A percentile compares a stretch with the other conserved stretches of the same genome.
Evolutionary conservation across 2,888 invertebrate species (phyloP).

Genomic region (Stenolophus ochropezus): DNA sequence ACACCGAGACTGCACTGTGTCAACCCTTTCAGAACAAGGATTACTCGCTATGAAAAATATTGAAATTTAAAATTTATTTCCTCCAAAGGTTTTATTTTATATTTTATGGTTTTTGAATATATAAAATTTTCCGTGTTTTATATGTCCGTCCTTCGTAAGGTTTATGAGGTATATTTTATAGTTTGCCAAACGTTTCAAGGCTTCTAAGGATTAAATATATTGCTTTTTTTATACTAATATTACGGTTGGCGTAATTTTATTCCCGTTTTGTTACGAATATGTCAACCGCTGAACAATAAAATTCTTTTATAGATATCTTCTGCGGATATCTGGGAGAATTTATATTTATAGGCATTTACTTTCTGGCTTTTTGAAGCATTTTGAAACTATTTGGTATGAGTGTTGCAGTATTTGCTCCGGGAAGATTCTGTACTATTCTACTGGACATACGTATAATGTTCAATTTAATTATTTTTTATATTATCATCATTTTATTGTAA

Average conservation of each 20-base stretch:
- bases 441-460: no score
- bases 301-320: not conserved
- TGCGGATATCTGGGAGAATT: not conserved
- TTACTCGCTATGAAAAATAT: slow-evolving; percentile 53
- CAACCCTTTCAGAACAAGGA: not conserved
- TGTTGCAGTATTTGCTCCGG: not conserved
- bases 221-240: slow-evolving; percentile 15
- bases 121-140: slow-evolving; percentile 50
- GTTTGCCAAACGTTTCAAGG: slow-evolving; percentile 35
- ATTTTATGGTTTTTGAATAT: slow-evolving; percentile 54
- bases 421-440: no score
- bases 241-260: slow-evolving; percentile 16
- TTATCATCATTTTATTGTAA: no score
- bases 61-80: slow-evolving; percentile 56
- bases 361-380: not conserved
- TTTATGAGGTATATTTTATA: slow-evolving; percentile 54
- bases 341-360: not conserved
- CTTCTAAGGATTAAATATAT: slow-evolving; percentile 20
- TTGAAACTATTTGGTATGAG: not conserved
- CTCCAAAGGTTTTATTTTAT: slow-evolving; percentile 50
- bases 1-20: not conserved
- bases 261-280: slow-evolving; percentile 5
- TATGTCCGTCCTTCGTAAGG: slow-evolving; percentile 27
- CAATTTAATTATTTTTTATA: no score
- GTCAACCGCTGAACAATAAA: slow-evolving; percentile 17